A percentile compares a stretch with the other conserved stretches of the same genome.
Conservation (phyloP, 2,113 vertebrate genomes). For the Struthidea cinerea region DNA sequence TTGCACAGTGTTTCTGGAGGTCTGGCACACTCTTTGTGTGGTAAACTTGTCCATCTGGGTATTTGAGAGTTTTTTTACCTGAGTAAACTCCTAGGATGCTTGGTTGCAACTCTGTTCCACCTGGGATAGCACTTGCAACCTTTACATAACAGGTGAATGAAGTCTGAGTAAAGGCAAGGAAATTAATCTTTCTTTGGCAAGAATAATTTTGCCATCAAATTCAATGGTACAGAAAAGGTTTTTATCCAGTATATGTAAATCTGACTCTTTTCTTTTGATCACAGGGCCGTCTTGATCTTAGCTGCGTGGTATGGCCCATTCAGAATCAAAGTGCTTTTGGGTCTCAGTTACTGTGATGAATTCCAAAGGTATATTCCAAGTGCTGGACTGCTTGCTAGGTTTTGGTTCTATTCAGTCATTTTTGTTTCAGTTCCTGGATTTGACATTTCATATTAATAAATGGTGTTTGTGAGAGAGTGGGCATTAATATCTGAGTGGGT, state of each 20-base stretch:
- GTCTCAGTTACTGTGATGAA: neutral
- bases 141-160: neutral
- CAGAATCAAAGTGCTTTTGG: neutral
- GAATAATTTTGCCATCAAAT: neutral
- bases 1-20: neutral
- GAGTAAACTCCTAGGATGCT: neutral
- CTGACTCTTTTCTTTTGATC: neutral
- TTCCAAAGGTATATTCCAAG: neutral
- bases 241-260: neutral
- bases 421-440: neutral
- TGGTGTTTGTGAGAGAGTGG: neutral
- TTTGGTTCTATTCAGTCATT: neutral
- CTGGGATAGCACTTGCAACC: neutral
- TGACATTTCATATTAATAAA: slow-evolving; percentile 22
- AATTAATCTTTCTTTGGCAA: neutral
- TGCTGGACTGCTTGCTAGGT: neutral
- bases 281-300: neutral
- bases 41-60: neutral
- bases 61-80: neutral
- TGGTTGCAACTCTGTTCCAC: neutral
- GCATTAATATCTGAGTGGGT: neutral
- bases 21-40: neutral
- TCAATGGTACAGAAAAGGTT: neutral
- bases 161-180: neutral
- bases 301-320: neutral